A percentile compares a stretch with the other conserved stretches of the same genome.
phyloP scores from a whole-genome alignment of 2,888 invertebrate species.

The Oligia latruncula region DNA sequence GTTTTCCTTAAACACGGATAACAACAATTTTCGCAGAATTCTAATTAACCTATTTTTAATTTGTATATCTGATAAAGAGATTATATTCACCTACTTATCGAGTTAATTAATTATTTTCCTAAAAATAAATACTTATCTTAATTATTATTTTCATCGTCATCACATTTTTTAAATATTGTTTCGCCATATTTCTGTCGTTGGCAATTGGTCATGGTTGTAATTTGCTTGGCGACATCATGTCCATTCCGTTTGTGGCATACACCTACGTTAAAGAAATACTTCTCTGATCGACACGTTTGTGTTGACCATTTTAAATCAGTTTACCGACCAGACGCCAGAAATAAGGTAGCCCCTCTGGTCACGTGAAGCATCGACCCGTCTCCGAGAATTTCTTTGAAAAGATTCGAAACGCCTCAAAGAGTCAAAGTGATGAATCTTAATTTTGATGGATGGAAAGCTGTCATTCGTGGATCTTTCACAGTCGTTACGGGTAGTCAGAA shows the following conservation, averaged over 20 bases:
- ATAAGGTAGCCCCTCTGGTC: background rate
- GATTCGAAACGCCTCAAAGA: background rate
- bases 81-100: background rate
- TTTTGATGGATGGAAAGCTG: background rate
- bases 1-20: constrained; percentile 6
- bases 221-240: background rate
- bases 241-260: background rate
- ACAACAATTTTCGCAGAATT: constrained; percentile 16
- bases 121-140: constrained; percentile 35
- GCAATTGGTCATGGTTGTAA: background rate
- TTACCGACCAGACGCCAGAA: background rate
- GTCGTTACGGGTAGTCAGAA: no score
- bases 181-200: background rate
- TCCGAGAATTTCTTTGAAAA: background rate
- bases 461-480: no score
- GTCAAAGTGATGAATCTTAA: no score
- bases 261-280: background rate
- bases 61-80: constrained; percentile 30
- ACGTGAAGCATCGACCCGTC: background rate
- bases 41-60: constrained; percentile 49
- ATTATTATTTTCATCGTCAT: background rate
- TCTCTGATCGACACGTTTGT: no score
- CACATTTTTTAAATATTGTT: background rate
- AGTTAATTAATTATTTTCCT: constrained; percentile 20
- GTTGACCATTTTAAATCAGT: background rate